These are phyloP conservation scores for Platycheirus albimanus DNA, from an alignment of 2,888 invertebrate genomes.

Conservation along the genomic window DNA sequence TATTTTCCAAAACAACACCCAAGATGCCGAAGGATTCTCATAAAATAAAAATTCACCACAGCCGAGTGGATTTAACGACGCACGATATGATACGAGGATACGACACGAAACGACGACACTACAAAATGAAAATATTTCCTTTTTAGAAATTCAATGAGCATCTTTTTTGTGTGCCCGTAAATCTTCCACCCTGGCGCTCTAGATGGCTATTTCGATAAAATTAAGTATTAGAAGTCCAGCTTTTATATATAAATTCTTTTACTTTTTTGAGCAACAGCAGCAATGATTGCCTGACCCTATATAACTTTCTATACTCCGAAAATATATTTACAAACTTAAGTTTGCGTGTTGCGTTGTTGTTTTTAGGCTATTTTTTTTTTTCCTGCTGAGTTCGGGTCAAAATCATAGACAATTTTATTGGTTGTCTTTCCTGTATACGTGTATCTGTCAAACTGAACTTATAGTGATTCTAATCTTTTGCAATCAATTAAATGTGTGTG, in stretches of 20 bases:
- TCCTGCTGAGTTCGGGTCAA: constrained; percentile 6
- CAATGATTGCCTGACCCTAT: constrained; percentile 21
- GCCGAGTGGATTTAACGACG: constrained; percentile 41
- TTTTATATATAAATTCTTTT: background rate
- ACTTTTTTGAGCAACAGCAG: background rate
- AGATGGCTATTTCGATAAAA: constrained; percentile 41
- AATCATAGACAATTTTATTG: constrained; percentile 42
- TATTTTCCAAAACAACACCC: constrained; percentile 26
- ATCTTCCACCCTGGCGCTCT: constrained; percentile 45
- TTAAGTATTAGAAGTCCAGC: constrained; percentile 30
- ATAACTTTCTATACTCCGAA: background rate
- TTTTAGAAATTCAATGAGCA: constrained; percentile 56
- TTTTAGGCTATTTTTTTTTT: background rate
- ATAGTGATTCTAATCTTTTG: constrained; percentile 36
- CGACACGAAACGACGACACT: background rate
- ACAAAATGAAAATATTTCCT: constrained; percentile 18
- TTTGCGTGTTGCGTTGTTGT: constrained; percentile 27
- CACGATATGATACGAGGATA: background rate
- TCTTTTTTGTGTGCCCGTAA: constrained; percentile 42
- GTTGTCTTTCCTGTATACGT: constrained; percentile 44
- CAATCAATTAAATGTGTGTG: constrained; percentile 24
- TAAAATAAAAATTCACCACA: constrained; percentile 44
- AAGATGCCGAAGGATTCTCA: constrained; percentile 36
- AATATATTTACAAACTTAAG: background rate
- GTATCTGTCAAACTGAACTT: constrained; percentile 37